Evolutionary conservation across 2,797 vertebrate species (phyloP).

Genomic region (Sebastes hubbsi): DNA sequence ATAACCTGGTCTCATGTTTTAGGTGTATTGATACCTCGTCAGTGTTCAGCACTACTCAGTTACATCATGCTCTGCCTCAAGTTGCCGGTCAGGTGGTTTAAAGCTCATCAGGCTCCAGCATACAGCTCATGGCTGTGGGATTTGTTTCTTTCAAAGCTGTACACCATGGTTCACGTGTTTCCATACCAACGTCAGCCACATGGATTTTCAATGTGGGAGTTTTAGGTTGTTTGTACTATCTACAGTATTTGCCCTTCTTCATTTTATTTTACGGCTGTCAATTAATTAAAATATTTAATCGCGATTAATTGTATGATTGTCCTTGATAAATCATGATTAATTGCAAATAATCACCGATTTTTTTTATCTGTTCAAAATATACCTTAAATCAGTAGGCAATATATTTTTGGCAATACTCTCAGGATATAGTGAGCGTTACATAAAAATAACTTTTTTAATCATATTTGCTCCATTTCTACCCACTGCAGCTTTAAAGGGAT

Average conservation of each 20-base stretch:
- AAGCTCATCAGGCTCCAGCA: background rate
- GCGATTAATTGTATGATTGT: no score
- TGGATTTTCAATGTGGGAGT: background rate
- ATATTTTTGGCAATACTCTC: no score
- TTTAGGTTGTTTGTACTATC: background rate
- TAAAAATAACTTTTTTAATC: no score
- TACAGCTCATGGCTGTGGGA: background rate
- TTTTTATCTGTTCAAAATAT: no score
- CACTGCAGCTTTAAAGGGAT: no score
- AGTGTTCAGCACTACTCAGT: background rate
- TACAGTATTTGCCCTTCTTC: background rate
- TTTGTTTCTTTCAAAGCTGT: background rate
- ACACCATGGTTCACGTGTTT: background rate
- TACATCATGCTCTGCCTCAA: background rate
- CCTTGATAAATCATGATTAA: no score
- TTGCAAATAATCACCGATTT: no score
- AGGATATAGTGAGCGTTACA: no score
- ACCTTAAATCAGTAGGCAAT: no score
- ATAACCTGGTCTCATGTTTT: background rate
- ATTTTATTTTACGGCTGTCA: background rate
- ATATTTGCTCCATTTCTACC: no score
- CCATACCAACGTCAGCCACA: background rate
- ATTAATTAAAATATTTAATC: no score
- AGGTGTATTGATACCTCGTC: background rate
- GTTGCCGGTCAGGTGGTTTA: background rate